These are phyloP conservation scores for Eulemur albifrons DNA, from an alignment of 2,797 vertebrate species.

Conservation along the genomic window DNA sequence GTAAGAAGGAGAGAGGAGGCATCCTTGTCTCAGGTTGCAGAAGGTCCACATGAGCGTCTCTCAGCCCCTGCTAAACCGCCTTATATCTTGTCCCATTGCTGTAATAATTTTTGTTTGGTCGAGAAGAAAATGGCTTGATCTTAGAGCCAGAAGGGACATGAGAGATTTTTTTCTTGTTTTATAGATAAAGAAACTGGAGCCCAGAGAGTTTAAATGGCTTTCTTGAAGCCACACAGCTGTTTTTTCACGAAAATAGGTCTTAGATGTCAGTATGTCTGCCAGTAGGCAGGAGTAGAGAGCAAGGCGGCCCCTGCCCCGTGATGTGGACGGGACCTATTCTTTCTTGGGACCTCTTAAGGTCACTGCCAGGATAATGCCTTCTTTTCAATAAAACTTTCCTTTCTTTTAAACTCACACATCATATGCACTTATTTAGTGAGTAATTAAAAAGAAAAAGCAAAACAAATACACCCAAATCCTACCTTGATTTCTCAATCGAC, in stretches of 20 bases:
- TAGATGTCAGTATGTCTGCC: background rate
- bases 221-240: background rate
- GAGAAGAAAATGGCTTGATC: background rate
- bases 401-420: conserved; percentile 50
- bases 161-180: conserved; percentile 1
- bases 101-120: background rate
- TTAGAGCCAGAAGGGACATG: background rate
- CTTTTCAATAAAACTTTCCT: conserved; percentile 13
- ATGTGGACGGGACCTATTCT: background rate
- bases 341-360: background rate
- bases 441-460: conserved; percentile 72
- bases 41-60: background rate
- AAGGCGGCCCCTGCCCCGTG: background rate
- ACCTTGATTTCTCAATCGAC: conserved; percentile 70
- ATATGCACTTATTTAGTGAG: conserved; percentile 49
- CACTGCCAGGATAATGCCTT: background rate
- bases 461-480: conserved; percentile 68
- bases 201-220: background rate
- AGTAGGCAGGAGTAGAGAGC: background rate
- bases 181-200: conserved; percentile 4
- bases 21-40: background rate
- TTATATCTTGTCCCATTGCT: background rate
- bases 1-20: background rate
- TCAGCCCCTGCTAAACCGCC: background rate
- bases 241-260: background rate